These are phyloP conservation scores for Encarsia formosa DNA, from an alignment of 2,888 invertebrate genomes.

Conservation along the genomic window DNA sequence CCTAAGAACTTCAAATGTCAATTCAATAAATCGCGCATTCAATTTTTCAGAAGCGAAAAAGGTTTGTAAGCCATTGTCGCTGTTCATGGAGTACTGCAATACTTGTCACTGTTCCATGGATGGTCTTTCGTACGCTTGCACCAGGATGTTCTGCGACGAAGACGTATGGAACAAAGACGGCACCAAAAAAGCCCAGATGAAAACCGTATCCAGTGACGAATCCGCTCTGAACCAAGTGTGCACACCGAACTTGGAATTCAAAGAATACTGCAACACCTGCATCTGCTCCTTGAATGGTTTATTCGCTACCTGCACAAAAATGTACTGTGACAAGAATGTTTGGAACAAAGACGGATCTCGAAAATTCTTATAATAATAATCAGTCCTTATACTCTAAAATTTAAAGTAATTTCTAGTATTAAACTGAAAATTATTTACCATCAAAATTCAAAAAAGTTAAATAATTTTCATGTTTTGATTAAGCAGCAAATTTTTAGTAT, in stretches of 20 bases:
- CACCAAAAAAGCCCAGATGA: not conserved
- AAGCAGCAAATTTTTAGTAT: too few species aligned
- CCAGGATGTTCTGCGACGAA: slow-evolving; percentile 38
- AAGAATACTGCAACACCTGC: slow-evolving; percentile 58
- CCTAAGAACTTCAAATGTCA: not conserved
- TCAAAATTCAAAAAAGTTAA: too few species aligned
- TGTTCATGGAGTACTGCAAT: slow-evolving; percentile 54
- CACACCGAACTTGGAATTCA: slow-evolving; percentile 8
- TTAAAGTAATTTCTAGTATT: too few species aligned
- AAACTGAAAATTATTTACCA: too few species aligned
- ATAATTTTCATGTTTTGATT: too few species aligned
- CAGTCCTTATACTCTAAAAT: too few species aligned
- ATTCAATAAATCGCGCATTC: too few species aligned
- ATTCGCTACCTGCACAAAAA: slow-evolving; percentile 26
- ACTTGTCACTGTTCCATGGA: slow-evolving; percentile 55
- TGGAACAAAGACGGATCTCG: slow-evolving; percentile 7
- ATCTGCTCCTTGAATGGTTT: slow-evolving; percentile 49
- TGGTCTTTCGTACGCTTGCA: slow-evolving; percentile 53
- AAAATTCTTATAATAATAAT: too few species aligned
- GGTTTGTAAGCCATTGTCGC: too few species aligned
- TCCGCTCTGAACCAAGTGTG: not conserved
- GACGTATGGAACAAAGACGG: slow-evolving; percentile 11
- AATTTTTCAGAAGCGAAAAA: too few species aligned
- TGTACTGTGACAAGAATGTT: slow-evolving; percentile 23
- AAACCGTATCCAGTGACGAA: not conserved